Evolutionary conservation across 2,888 invertebrate species (phyloP).

Genomic region (Sminthurinus aureus): DNA sequence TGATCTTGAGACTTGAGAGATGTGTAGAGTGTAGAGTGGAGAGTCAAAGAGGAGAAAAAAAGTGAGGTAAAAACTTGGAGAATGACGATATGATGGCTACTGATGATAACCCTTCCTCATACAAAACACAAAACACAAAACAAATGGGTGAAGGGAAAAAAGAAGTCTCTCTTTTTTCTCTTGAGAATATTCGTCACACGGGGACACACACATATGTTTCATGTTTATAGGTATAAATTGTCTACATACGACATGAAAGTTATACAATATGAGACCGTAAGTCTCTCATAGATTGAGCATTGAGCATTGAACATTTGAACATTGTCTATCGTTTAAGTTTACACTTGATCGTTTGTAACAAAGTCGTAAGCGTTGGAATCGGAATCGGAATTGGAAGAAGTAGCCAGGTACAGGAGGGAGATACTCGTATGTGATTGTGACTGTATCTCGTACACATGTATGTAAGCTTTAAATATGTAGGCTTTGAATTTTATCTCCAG

Average conservation of each 20-base stretch:
- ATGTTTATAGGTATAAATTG: neutral
- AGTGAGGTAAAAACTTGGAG: conserved; percentile 21
- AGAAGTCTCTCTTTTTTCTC: neutral
- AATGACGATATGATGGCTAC: conserved; percentile 43
- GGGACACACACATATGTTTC: neutral
- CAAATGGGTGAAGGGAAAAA: conserved; percentile 17
- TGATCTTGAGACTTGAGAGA: neutral
- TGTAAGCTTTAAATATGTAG: neutral
- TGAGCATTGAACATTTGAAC: neutral
- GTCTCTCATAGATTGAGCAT: neutral
- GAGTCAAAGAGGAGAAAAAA: conserved; percentile 20
- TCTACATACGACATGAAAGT: neutral
- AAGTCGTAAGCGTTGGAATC: neutral
- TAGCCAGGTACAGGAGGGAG: neutral
- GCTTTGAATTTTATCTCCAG: neutral
- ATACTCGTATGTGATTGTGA: neutral
- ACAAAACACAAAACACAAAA: conserved; percentile 17
- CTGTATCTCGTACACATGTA: too few relatives aligned
- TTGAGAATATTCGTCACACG: neutral
- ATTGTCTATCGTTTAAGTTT: too few relatives aligned
- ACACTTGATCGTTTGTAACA: neutral
- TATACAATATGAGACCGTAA: neutral
- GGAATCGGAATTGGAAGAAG: neutral
- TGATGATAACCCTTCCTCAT: conserved; percentile 37
- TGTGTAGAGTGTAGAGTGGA: neutral